These are phyloP conservation scores for Mylabris phalerata DNA, from an alignment of 1,140 invertebrate species.

Conservation along the genomic window DNA sequence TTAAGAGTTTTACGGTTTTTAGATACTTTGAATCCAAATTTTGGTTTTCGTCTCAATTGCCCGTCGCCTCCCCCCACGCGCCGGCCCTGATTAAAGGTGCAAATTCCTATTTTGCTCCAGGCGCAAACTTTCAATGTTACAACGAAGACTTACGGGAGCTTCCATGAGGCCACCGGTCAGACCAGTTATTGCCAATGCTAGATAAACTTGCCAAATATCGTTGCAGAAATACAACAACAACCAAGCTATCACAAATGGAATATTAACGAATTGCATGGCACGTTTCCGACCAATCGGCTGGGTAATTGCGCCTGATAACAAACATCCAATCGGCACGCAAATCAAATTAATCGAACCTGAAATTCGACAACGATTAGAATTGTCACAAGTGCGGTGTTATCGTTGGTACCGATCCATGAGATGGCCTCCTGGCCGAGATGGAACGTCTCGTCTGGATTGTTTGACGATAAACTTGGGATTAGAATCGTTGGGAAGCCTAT, in stretches of 20 bases:
- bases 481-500: conserved; percentile 70
- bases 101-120: no score
- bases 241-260: conserved; percentile 68
- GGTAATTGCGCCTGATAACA: conserved; percentile 62
- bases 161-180: conserved; percentile 67
- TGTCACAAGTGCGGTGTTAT: not conserved
- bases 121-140: not conserved
- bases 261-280: conserved; percentile 65
- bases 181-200: conserved; percentile 60
- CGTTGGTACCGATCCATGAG: conserved; percentile 57
- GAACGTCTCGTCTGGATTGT: conserved; percentile 47
- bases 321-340: conserved; percentile 66
- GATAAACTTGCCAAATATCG: conserved; percentile 54
- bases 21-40: no score
- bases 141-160: conserved; percentile 57
- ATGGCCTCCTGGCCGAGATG: conserved; percentile 56
- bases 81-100: no score
- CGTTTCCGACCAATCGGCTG: conserved; percentile 59
- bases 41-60: no score
- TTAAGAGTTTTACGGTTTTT: no score
- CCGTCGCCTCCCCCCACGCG: no score
- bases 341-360: conserved; percentile 71
- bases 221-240: conserved; percentile 59
- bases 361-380: conserved; percentile 6
- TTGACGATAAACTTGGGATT: conserved; percentile 55